Evolutionary conservation across 2,113 vertebrate species (phyloP).

Genomic region (Peromyscus californicus): DNA sequence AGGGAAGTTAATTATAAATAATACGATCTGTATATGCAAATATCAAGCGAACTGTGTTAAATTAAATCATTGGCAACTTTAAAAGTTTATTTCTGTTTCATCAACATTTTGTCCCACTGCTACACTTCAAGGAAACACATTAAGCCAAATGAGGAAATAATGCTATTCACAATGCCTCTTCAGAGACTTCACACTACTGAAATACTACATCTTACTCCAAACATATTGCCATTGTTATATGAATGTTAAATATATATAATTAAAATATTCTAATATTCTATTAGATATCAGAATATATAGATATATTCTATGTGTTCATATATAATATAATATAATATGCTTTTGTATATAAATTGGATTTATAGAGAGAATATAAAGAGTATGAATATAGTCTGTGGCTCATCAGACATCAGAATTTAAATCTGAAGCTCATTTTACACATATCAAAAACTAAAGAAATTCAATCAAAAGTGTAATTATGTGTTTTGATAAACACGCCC

Average conservation of each 20-base stretch:
- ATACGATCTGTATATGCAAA: constrained; percentile 81
- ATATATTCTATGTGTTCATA: background rate
- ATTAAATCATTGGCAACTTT: constrained; percentile 81
- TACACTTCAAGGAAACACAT: constrained; percentile 74
- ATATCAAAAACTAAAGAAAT: background rate
- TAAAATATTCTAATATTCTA: background rate
- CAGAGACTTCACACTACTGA: constrained; percentile 66
- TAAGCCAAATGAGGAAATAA: constrained; percentile 83
- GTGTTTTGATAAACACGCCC: background rate
- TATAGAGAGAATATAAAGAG: background rate
- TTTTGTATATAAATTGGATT: background rate
- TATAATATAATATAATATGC: background rate
- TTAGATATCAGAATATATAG: background rate
- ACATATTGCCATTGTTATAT: background rate
- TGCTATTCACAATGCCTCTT: constrained; percentile 64
- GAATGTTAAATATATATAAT: background rate
- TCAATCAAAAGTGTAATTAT: background rate
- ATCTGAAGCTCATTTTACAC: background rate
- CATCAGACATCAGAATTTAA: background rate
- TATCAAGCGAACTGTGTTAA: constrained; percentile 79
- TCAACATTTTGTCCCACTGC: constrained; percentile 70
- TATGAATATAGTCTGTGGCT: background rate
- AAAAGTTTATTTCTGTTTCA: constrained; percentile 75
- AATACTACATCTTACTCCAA: constrained; percentile 61
- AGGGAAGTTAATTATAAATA: constrained; percentile 85